Conservation (phyloP, 2,888 invertebrate species). For the Agelastica alni region DNA sequence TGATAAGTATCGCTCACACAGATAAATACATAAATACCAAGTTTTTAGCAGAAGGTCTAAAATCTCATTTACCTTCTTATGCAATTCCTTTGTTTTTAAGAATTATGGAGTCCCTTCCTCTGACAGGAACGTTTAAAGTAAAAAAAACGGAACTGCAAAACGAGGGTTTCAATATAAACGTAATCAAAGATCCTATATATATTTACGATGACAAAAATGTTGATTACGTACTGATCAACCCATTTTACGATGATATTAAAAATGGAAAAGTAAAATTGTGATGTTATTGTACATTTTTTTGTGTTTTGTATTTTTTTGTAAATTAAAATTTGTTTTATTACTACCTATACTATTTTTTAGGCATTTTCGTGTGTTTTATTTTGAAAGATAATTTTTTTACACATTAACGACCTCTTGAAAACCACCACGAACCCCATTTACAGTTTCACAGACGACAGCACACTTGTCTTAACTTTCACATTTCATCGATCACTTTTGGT, state of each 20-base stretch:
- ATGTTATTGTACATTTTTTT: too few relatives aligned
- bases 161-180: conserved; percentile 79
- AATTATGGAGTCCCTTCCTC: conserved; percentile 74
- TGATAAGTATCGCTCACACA: conserved; percentile 86
- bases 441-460: too few relatives aligned
- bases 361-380: too few relatives aligned
- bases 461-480: too few relatives aligned
- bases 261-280: conserved; percentile 41
- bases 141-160: conserved; percentile 85
- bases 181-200: conserved; percentile 73
- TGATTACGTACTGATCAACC: conserved; percentile 46
- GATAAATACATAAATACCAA: conserved; percentile 63
- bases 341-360: too few relatives aligned
- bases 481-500: too few relatives aligned
- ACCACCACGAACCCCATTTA: too few relatives aligned
- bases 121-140: conserved; percentile 90
- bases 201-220: conserved; percentile 57
- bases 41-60: conserved; percentile 66
- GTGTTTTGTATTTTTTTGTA: too few relatives aligned
- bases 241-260: conserved; percentile 48
- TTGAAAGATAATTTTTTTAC: too few relatives aligned
- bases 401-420: too few relatives aligned
- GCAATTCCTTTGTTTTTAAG: conserved; percentile 89
- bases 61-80: conserved; percentile 77
- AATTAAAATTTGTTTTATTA: neutral